Evolutionary conservation across 2,113 vertebrate species (phyloP).

Genomic region (Lasiurus cinereus): DNA sequence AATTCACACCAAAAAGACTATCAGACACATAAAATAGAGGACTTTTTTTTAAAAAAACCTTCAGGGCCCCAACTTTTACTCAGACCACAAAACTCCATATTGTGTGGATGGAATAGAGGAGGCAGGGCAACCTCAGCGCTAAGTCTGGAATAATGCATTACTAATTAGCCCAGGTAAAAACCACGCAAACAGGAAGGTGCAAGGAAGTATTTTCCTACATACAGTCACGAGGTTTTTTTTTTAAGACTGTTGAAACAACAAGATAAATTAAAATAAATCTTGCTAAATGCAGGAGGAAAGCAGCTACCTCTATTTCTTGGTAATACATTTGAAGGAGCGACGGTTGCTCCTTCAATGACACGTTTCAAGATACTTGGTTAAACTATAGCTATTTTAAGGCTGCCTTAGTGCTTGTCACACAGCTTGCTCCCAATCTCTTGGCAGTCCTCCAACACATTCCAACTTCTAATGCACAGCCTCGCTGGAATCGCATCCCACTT

Average conservation of each 20-base stretch:
- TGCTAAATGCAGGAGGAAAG: background rate
- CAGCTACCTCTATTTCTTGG: slow-evolving; percentile 57
- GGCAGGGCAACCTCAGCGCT: rapidly evolving
- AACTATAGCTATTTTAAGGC: slow-evolving; percentile 85
- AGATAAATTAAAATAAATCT: background rate
- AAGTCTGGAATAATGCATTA: slow-evolving; percentile 10
- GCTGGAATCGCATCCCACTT: slow-evolving; percentile 79
- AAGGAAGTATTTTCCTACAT: slow-evolving; percentile 15
- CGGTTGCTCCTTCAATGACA: slow-evolving; percentile 81
- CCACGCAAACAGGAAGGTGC: background rate
- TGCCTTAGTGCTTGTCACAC: slow-evolving; percentile 81
- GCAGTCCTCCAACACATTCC: slow-evolving; percentile 86
- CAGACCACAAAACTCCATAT: background rate
- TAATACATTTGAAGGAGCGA: slow-evolving; percentile 73
- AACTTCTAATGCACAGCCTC: slow-evolving; percentile 69
- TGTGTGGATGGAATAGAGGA: background rate
- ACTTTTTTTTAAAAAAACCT: background rate
- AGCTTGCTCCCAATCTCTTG: slow-evolving; percentile 85
- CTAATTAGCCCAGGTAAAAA: slow-evolving; percentile 47
- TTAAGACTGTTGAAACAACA: background rate
- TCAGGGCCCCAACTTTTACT: background rate
- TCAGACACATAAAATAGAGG: background rate
- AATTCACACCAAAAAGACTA: slow-evolving; percentile 8
- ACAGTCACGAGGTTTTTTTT: background rate
- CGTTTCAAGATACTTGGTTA: slow-evolving; percentile 79